Evolutionary conservation across 92 coral and sea anemone genomes (phyloP).

Genomic region (Nematostella vectensis): DNA sequence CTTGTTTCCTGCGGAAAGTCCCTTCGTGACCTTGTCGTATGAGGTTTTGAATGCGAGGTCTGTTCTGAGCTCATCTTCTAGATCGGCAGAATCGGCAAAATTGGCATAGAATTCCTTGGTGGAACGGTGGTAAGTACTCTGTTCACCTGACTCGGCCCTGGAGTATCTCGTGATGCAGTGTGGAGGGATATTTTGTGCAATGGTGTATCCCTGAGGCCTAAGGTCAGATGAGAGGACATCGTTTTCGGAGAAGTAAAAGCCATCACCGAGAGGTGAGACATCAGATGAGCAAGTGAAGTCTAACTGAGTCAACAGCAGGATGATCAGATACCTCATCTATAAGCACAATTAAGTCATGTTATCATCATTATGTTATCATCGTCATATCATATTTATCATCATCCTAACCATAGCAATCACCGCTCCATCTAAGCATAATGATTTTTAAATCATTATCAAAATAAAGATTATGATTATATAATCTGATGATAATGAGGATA

Average conservation of each 20-base stretch:
- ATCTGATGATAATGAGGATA: too few species aligned
- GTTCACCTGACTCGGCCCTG: neutral
- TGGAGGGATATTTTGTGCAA: neutral
- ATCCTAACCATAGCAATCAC: too few species aligned
- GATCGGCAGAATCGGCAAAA: neutral
- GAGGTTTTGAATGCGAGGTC: neutral
- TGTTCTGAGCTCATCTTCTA: neutral
- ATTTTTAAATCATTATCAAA: too few species aligned
- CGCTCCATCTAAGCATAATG: too few species aligned
- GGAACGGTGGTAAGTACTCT: neutral
- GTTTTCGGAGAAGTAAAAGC: neutral
- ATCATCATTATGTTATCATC: too few species aligned
- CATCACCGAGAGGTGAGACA: neutral
- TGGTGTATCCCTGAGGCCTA: neutral
- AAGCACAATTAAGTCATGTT: too few species aligned
- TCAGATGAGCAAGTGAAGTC: neutral
- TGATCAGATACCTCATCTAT: too few species aligned
- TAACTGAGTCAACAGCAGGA: neutral
- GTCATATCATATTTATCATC: too few species aligned
- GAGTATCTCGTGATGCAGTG: neutral
- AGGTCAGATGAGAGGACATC: constrained; percentile 1
- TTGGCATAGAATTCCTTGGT: neutral
- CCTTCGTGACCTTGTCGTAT: neutral
- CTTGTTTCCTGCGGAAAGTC: neutral
- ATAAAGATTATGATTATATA: too few species aligned